A percentile compares a stretch with the other conserved stretches of the same genome.
Evolutionary conservation across 2,888 invertebrate genomes (phyloP).

Genomic region (Macropis europaea): DNA sequence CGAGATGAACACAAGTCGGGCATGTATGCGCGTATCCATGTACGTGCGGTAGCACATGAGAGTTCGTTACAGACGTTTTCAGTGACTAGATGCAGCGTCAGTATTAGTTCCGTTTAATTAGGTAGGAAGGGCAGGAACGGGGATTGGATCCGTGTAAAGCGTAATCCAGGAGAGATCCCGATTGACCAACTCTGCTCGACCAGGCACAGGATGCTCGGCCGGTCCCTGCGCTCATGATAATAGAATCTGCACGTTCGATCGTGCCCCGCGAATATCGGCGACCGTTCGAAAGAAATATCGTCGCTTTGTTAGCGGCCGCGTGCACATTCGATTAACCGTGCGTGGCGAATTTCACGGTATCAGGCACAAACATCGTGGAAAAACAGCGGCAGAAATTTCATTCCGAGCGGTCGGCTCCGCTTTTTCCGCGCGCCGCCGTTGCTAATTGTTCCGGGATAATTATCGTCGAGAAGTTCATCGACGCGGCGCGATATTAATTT

Average conservation of each 20-base stretch:
- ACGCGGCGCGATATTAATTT: neutral
- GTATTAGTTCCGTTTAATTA: slow-evolving; percentile 72
- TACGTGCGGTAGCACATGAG: neutral
- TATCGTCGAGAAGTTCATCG: neutral
- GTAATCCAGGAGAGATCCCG: slow-evolving; percentile 67
- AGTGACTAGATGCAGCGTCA: slow-evolving; percentile 53
- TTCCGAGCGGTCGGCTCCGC: neutral
- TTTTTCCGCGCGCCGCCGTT: neutral
- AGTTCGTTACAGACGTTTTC: slow-evolving; percentile 56
- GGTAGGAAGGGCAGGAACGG: slow-evolving; percentile 57
- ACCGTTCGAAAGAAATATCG: slow-evolving; percentile 30
- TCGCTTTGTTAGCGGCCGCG: slow-evolving; percentile 27
- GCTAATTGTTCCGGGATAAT: slow-evolving; percentile 10
- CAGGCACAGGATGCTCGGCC: slow-evolving; percentile 31
- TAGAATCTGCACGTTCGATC: slow-evolving; percentile 68
- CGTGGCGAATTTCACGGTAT: slow-evolving; percentile 11
- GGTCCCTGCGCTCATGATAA: slow-evolving; percentile 59
- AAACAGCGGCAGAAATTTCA: slow-evolving; percentile 28
- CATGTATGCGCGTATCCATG: neutral
- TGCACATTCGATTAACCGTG: slow-evolving; percentile 35
- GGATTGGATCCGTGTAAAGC: slow-evolving; percentile 66
- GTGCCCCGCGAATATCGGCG: slow-evolving; percentile 43
- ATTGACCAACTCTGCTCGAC: slow-evolving; percentile 62
- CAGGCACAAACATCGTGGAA: slow-evolving; percentile 26
- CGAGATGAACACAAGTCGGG: slow-evolving; percentile 4